A percentile compares a stretch with the other conserved stretches of the same genome.
Conservation (phyloP, 2,113 vertebrate species). For the Dinomys branickii region DNA sequence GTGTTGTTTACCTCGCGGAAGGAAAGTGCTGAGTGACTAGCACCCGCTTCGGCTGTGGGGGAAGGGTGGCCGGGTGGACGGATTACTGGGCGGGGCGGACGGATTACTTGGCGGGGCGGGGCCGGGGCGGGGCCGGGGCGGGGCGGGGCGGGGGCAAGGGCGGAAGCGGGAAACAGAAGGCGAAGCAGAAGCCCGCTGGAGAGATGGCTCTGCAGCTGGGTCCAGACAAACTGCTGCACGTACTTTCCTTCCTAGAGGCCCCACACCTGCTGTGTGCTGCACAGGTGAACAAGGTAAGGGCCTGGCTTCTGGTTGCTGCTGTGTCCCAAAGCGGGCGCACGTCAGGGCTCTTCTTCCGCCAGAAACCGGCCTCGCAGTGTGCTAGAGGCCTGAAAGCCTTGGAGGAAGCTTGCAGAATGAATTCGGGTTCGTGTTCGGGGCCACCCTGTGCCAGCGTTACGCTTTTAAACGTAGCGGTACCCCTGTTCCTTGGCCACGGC, state of each 20-base stretch:
- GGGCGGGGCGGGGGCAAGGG: no score
- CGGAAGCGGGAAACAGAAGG: background rate
- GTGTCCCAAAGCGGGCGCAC: background rate
- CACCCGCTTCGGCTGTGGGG: no score
- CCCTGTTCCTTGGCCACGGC: background rate
- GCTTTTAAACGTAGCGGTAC: background rate
- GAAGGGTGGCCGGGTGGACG: background rate
- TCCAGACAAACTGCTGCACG: constrained; percentile 46
- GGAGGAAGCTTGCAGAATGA: background rate
- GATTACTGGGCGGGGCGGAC: background rate
- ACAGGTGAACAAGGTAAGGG: constrained; percentile 77
- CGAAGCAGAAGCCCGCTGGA: no score
- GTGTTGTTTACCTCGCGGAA: background rate
- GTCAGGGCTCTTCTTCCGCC: background rate
- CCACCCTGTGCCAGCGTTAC: background rate
- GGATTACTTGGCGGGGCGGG: no score
- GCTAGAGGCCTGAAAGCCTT: background rate
- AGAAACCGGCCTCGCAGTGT: background rate
- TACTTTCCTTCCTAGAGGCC: constrained; percentile 75
- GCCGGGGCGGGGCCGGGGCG: no score
- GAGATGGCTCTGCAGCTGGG: background rate
- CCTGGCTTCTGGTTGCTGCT: background rate
- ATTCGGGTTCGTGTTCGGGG: background rate
- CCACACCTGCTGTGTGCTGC: constrained; percentile 71
- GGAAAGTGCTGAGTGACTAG: fast-evolving